Base-by-base conservation (phyloP, 2,888 invertebrate genomes). In the Harpagoxenus sublaevis region DNA sequence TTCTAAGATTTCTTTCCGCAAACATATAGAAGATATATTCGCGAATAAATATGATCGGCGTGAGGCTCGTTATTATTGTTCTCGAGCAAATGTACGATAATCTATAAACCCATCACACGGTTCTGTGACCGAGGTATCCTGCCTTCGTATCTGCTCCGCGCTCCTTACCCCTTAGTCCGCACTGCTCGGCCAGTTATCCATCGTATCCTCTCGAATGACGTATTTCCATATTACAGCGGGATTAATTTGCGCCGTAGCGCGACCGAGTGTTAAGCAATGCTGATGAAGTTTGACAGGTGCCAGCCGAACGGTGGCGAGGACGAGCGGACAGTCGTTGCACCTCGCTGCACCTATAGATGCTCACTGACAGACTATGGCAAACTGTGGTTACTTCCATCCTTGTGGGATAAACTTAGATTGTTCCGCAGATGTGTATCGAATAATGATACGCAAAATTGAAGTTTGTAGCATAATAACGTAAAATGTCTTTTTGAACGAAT, bases 41-140 rank as follows among this genome's bases (percentile, higher is more conserved):
- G 31, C 65, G 75, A 89, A 83, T 84, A 87, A 88, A 82, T 83
- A 65, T 60, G 31, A 63, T 31, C 60, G 51, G 65, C 68, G 66
- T 81, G 65, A 79, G 82, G 81, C 60, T 63, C 35, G 83, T 86
- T 84, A 81, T 74, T 65, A 82, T 35, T 81, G 31, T 62, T 31
- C 65, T 86, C 55, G 35, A 81, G 55, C 85, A 88, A 89, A 91
- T 87, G 87, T 87, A 83, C 79, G 85, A 86, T 92, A 93, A 94
- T 94, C 92, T 92, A 91, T 92, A 93, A 93, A 94, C 93, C 93
- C 92, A 94, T 94, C 94, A 94, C 92, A 93, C 93, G 93, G 93
- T 90, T 86, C 83, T 87, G 83, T 90, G 89, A 89, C 85, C 85
- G 71, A 70, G 53, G 65, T 62, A 85, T 86, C 84, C 89, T 83